phyloP scores from a whole-genome alignment of 1,140 invertebrate species.

The Magallana angulata region DNA sequence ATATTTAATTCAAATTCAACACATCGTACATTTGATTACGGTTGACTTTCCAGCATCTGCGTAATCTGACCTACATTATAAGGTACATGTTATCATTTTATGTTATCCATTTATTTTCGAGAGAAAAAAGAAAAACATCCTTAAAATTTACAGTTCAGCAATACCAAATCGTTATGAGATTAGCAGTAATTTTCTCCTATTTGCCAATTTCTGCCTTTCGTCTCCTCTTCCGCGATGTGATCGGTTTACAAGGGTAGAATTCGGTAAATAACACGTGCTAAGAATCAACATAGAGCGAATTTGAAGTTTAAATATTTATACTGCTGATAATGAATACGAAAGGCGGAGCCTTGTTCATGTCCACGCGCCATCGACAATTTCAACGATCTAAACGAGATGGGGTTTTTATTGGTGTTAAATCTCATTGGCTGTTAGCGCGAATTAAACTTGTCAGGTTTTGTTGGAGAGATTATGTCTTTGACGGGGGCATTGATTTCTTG shows the following conservation, averaged over 20 bases:
- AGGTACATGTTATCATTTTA: too few species aligned
- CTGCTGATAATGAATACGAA: slow-evolving; percentile 14
- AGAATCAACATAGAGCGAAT: slow-evolving; percentile 29
- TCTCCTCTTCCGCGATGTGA: slow-evolving; percentile 11
- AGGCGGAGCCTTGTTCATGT: background rate
- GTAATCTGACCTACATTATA: too few species aligned
- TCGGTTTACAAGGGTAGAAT: slow-evolving; percentile 16
- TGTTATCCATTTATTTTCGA: too few species aligned
- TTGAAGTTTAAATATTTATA: slow-evolving; percentile 39
- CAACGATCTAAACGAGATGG: background rate
- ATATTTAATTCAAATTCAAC: too few species aligned
- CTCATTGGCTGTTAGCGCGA: slow-evolving; percentile 3
- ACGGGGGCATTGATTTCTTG: slow-evolving; percentile 17
- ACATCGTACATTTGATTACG: too few species aligned
- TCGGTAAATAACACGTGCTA: slow-evolving; percentile 9
- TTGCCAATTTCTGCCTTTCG: slow-evolving; percentile 30
- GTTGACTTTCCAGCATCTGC: too few species aligned
- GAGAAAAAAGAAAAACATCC: too few species aligned
- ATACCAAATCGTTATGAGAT: too few species aligned
- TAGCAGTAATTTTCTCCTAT: background rate
- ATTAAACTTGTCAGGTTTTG: slow-evolving; percentile 28
- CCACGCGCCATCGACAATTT: slow-evolving; percentile 3
- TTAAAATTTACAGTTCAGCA: too few species aligned
- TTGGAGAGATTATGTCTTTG: background rate
- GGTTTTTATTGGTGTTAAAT: background rate